Conservation (phyloP, 2,888 invertebrate species). For the Drosophila meridiana region DNA sequence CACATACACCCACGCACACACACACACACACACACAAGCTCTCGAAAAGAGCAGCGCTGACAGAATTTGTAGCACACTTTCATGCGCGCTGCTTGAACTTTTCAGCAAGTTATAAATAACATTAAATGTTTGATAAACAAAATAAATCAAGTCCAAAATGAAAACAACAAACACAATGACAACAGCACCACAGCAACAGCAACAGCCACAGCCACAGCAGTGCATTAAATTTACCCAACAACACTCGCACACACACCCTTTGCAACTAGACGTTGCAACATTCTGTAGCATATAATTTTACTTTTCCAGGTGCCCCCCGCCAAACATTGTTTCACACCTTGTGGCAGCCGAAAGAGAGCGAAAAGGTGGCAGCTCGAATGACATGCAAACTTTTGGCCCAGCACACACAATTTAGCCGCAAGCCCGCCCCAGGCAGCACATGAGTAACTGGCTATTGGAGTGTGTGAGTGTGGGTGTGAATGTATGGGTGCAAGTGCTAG, state of each 20-base stretch:
- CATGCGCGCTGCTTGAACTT: slow-evolving; percentile 56
- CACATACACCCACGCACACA: slow-evolving; percentile 1
- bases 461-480: neutral
- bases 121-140: slow-evolving; percentile 75
- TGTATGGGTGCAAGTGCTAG: slow-evolving; percentile 33
- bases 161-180: slow-evolving; percentile 18
- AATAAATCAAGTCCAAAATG: slow-evolving; percentile 64
- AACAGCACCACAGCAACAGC: slow-evolving; percentile 33
- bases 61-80: slow-evolving; percentile 60
- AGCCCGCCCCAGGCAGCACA: slow-evolving; percentile 19
- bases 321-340: slow-evolving; percentile 69
- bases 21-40: slow-evolving; percentile 1
- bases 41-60: slow-evolving; percentile 12
- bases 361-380: slow-evolving; percentile 64
- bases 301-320: slow-evolving; percentile 6
- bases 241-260: slow-evolving; percentile 29
- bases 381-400: slow-evolving; percentile 74
- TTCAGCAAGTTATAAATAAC: slow-evolving; percentile 70
- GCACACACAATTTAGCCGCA: slow-evolving; percentile 35
- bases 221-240: slow-evolving; percentile 58
- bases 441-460: slow-evolving; percentile 9
- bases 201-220: slow-evolving; percentile 41
- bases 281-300: slow-evolving; percentile 57
- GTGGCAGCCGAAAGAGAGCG: slow-evolving; percentile 10
- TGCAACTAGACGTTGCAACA: slow-evolving; percentile 45